A percentile compares a stretch with the other conserved stretches of the same genome.
Conservation (phyloP, 2,113 vertebrate genomes). For the Dolichallabes microphthalmus region DNA sequence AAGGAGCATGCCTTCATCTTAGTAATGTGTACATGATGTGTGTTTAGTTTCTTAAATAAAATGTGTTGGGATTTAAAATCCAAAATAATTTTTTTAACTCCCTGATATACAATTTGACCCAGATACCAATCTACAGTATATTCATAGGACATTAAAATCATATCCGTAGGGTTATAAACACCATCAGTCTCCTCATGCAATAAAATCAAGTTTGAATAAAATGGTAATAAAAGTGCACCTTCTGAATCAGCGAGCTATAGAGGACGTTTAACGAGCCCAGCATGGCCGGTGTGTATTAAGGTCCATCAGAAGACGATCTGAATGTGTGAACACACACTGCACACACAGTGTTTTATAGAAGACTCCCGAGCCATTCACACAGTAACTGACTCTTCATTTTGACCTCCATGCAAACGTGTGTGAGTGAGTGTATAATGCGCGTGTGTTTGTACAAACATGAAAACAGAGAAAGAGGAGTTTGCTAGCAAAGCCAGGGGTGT, state of each 20-base stretch:
- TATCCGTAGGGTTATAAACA: background rate
- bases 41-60: background rate
- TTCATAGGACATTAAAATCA: too few species aligned
- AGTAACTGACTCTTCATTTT: constrained; percentile 66
- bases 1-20: background rate
- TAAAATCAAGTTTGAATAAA: background rate
- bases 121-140: background rate
- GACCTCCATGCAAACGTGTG: constrained; percentile 53
- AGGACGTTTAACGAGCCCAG: constrained; percentile 74
- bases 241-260: constrained; percentile 72
- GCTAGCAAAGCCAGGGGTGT: constrained; percentile 69
- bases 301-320: constrained; percentile 53
- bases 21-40: background rate
- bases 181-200: background rate
- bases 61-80: background rate
- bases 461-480: constrained; percentile 64
- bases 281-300: constrained; percentile 58
- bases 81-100: background rate
- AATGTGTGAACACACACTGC: constrained; percentile 24
- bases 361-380: constrained; percentile 60
- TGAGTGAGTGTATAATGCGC: background rate
- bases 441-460: constrained; percentile 41
- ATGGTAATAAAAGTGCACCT: constrained; percentile 58
- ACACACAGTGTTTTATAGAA: constrained; percentile 60
- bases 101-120: background rate